A percentile compares a stretch with the other conserved stretches of the same genome.
Conservation (phyloP, 2,888 invertebrate genomes). For the Brenthis daphne region DNA sequence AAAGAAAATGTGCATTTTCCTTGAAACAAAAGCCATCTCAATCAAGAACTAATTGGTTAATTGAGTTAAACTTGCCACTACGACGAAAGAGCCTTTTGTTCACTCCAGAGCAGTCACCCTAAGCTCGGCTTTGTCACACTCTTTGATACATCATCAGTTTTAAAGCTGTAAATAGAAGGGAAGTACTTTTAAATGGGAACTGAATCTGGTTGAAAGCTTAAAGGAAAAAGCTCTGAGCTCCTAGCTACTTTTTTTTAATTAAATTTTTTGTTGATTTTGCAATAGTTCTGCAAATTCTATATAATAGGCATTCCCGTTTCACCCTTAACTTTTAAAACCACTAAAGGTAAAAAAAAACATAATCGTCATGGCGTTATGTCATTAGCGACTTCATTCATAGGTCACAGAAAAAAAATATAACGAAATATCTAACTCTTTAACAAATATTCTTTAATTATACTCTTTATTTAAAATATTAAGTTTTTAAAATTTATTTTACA, state of each 20-base stretch:
- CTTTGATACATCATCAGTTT: background rate
- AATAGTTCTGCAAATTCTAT: too few relatives aligned
- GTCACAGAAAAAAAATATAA: too few relatives aligned
- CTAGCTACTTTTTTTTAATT: too few relatives aligned
- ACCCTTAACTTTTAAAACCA: too few relatives aligned
- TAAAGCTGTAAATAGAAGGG: background rate
- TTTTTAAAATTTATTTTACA: background rate
- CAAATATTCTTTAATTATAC: too few relatives aligned
- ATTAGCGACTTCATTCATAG: too few relatives aligned
- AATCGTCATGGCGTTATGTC: too few relatives aligned
- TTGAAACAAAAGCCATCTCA: background rate
- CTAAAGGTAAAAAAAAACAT: too few relatives aligned
- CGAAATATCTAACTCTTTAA: too few relatives aligned
- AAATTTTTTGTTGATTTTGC: too few relatives aligned
- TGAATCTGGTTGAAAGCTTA: background rate
- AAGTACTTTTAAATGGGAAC: background rate
- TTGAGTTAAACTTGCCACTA: background rate
- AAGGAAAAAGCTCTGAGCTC: background rate
- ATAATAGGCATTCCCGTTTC: too few relatives aligned
- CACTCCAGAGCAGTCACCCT: background rate
- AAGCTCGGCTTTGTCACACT: constrained; percentile 1
- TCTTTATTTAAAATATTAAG: too few relatives aligned
- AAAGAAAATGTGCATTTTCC: background rate
- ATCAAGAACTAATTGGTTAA: constrained; percentile 10
- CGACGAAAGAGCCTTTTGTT: constrained; percentile 8